These are phyloP conservation scores for Lipophrys pholis DNA, from an alignment of 2,113 vertebrate species.

Conservation along the genomic window DNA sequence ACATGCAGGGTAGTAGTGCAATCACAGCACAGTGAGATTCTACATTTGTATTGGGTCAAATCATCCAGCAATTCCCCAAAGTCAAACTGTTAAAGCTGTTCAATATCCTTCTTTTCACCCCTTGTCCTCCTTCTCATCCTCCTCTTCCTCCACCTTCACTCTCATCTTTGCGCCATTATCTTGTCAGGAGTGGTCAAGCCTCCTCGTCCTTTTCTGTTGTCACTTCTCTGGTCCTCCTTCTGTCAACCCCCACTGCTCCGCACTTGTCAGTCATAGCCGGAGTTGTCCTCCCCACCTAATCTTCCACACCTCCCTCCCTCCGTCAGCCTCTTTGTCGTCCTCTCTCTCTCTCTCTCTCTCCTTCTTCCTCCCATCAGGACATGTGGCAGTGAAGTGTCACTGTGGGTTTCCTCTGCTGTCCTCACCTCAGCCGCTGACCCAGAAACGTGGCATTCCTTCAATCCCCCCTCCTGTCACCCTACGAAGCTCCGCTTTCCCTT, in stretches of 20 bases:
- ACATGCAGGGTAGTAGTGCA: too few species aligned
- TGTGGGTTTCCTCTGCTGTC: conserved; percentile 37
- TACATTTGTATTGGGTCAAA: neutral
- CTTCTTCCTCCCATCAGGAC: conserved; percentile 34
- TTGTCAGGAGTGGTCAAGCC: conserved; percentile 18
- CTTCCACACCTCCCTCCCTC: neutral
- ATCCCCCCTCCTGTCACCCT: neutral
- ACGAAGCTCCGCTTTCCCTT: conserved; percentile 26
- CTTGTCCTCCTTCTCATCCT: neutral
- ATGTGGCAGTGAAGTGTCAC: conserved; percentile 68
- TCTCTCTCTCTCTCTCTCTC: conserved; percentile 10
- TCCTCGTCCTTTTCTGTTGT: conserved; percentile 35
- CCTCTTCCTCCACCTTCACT: neutral
- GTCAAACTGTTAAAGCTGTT: conserved; percentile 11
- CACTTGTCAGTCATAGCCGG: conserved; percentile 34
- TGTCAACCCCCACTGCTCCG: conserved; percentile 28
- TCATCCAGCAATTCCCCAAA: neutral
- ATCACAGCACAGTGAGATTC: too few species aligned
- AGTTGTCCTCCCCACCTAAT: conserved; percentile 21
- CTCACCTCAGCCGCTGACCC: conserved; percentile 59
- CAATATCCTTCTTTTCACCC: neutral
- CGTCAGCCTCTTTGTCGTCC: neutral
- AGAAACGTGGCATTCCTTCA: conserved; percentile 51
- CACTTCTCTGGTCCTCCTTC: conserved; percentile 30
- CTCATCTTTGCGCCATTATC: conserved; percentile 20